Evolutionary conservation across 2,888 invertebrate genomes (phyloP).

Genomic region (Polydrusus pterygomalis): DNA sequence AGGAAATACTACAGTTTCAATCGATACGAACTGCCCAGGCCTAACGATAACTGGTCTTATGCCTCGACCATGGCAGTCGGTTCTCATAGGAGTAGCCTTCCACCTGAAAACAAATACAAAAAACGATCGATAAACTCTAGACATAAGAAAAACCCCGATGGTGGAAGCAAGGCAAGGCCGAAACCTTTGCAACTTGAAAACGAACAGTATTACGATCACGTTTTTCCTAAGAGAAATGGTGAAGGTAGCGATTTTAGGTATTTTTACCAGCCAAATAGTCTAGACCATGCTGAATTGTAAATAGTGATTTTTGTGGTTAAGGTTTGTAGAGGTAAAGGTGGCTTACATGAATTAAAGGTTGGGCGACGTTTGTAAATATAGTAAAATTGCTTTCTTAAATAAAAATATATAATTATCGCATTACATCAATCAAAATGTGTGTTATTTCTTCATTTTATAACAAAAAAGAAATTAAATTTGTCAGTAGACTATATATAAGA

Average conservation of each 20-base stretch:
- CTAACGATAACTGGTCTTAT: conserved; percentile 66
- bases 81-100: conserved; percentile 60
- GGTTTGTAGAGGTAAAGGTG: conserved; percentile 19
- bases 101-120: conserved; percentile 60
- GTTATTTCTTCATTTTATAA: too few species aligned
- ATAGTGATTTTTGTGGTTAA: conserved; percentile 59
- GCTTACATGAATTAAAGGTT: conserved; percentile 27
- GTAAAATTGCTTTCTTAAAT: too few species aligned
- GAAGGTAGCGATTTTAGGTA: conserved; percentile 64
- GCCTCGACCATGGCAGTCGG: conserved; percentile 59
- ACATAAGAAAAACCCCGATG: conserved; percentile 58
- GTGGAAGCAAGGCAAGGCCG: conserved; percentile 71
- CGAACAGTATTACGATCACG: conserved; percentile 78
- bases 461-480: too few species aligned
- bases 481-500: too few species aligned
- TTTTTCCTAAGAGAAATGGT: conserved; percentile 73
- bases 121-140: conserved; percentile 62
- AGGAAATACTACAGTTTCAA: conserved; percentile 68
- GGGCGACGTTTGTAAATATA: not conserved
- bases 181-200: conserved; percentile 77
- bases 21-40: conserved; percentile 61
- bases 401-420: too few species aligned
- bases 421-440: too few species aligned
- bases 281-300: conserved; percentile 71
- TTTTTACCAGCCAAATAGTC: conserved; percentile 68